Evolutionary conservation across 2,888 invertebrate species (phyloP).

Genomic region (Drosophila fungiperda): DNA sequence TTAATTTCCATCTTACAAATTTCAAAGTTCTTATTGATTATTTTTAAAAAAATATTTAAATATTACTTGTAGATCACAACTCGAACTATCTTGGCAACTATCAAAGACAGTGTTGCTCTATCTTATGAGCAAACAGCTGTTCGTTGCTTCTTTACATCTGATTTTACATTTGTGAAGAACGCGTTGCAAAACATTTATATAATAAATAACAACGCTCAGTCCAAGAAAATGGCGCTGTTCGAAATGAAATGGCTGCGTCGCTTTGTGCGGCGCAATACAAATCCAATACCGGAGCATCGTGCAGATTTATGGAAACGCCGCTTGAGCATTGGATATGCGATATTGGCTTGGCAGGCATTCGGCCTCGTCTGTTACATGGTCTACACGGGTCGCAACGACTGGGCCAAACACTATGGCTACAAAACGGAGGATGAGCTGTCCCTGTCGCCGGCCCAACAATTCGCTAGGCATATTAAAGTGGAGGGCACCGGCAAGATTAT

Average conservation of each 20-base stretch:
- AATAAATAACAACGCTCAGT: conserved; percentile 33
- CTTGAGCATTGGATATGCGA: conserved; percentile 87
- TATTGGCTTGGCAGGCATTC: conserved; percentile 91
- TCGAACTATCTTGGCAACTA: conserved; percentile 1
- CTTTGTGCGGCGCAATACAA: conserved; percentile 86
- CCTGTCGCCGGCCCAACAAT: conserved; percentile 86
- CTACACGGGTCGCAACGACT: conserved; percentile 88
- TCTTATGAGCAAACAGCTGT: conserved; percentile 49
- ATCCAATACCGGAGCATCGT: conserved; percentile 85
- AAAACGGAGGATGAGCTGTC: conserved; percentile 87
- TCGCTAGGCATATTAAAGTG: conserved; percentile 76
- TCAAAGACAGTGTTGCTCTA: conserved; percentile 9
- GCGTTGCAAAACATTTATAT: conserved; percentile 53
- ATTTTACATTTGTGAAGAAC: conserved; percentile 26
- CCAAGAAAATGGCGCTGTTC: conserved; percentile 83
- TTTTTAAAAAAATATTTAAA: background rate
- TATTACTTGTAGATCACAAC: background rate
- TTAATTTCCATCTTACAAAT: background rate
- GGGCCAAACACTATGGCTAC: conserved; percentile 89
- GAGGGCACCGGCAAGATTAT: conserved; percentile 84
- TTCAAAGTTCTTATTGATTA: background rate
- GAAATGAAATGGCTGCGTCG: conserved; percentile 86
- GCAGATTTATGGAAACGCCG: conserved; percentile 88
- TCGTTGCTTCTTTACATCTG: conserved; percentile 37
- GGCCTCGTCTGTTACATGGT: conserved; percentile 88